phyloP scores from a whole-genome alignment of 2,113 vertebrate genomes.

The Callaeas wilsoni region DNA sequence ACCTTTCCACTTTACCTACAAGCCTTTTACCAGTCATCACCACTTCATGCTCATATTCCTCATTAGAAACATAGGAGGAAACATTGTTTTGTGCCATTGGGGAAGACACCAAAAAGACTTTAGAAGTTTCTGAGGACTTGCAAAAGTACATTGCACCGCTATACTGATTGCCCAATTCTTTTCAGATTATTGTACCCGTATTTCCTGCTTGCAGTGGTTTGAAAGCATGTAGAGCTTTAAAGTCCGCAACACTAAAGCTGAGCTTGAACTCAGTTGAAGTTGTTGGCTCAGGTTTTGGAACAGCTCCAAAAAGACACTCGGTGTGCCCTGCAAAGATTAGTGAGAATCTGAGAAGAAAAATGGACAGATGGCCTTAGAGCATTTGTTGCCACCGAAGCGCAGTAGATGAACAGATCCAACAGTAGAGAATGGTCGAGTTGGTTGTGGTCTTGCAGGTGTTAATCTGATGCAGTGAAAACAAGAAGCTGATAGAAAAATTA shows the following conservation, averaged over 20 bases:
- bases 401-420: not conserved
- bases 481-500: not conserved
- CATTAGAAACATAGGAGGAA: not conserved
- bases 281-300: not conserved
- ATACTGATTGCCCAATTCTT: not conserved
- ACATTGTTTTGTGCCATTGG: not conserved
- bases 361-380: not conserved
- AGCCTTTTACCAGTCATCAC: not conserved
- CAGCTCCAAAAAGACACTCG: not conserved
- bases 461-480: not conserved
- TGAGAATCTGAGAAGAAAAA: not conserved
- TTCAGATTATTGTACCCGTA: not conserved
- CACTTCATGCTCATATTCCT: not conserved
- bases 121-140: not conserved
- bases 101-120: not conserved
- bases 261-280: not conserved
- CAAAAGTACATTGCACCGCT: not conserved
- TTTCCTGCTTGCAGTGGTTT: not conserved
- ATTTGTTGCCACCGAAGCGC: not conserved
- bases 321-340: not conserved
- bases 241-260: not conserved
- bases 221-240: not conserved
- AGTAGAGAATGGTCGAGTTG: not conserved
- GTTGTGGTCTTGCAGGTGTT: not conserved
- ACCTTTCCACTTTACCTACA: not conserved